A percentile compares a stretch with the other conserved stretches of the same genome.
These are phyloP conservation scores for Meleagris gallopavo DNA, from an alignment of 2,113 vertebrate genomes.

Conservation along the genomic window DNA sequence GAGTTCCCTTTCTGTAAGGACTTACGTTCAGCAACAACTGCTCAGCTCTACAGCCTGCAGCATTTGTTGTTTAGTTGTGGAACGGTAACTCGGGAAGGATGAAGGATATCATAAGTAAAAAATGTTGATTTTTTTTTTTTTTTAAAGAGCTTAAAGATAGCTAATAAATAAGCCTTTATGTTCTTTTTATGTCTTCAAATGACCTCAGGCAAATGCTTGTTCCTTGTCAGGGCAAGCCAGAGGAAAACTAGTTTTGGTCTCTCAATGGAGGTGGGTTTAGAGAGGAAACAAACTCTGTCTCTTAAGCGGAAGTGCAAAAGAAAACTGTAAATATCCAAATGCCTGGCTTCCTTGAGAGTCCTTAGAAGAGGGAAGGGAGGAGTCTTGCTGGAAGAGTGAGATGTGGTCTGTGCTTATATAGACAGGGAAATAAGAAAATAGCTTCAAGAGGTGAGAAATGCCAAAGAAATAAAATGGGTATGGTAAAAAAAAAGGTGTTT, in stretches of 20 bases:
- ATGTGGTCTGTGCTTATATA: not conserved
- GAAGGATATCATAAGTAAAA: not conserved
- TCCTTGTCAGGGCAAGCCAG: constrained; percentile 24
- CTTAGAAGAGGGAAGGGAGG: not conserved
- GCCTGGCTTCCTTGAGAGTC: constrained; percentile 41
- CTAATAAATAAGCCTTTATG: not conserved
- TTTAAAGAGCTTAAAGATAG: constrained; percentile 3
- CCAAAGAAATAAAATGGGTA: constrained; percentile 68
- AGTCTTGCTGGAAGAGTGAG: not conserved
- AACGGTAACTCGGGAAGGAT: not conserved
- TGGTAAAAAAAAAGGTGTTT: constrained; percentile 72
- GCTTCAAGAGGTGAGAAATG: constrained; percentile 55
- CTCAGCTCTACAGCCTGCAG: not conserved
- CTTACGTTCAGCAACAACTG: not conserved
- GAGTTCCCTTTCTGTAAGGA: not conserved
- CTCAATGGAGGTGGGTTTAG: not conserved
- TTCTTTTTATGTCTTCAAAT: not conserved
- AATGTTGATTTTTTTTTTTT: not conserved
- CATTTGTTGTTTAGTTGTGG: not conserved
- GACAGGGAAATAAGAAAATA: constrained; percentile 42
- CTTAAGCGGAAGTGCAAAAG: constrained; percentile 52
- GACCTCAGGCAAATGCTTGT: not conserved
- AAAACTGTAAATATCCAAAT: constrained; percentile 19
- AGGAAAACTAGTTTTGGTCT: not conserved
- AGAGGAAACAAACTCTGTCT: not conserved